Base-by-base conservation (phyloP, 1,140 invertebrate genomes). In the Pararge aegeria region DNA sequence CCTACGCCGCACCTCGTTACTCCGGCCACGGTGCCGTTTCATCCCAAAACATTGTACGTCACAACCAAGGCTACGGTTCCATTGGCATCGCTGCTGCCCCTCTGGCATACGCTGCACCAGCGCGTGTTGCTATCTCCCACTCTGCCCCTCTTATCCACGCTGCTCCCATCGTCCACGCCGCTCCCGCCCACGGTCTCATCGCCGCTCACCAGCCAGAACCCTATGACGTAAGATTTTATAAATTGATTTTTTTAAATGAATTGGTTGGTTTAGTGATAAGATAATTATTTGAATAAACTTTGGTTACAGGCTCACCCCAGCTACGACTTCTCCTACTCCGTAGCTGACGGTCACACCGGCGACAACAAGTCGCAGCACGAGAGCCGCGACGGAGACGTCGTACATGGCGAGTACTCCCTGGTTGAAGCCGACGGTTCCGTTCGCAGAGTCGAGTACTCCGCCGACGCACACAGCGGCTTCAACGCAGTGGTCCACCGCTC, bases 401-500 rank as follows among this genome's bases (percentile, higher is more conserved):
- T 91, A 18, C 85, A 90, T 66, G 90, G 91, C 64, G 74, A 80
- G 42, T 93, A 93, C 80, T 90, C 89, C 19, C 67, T 91, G 49
- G 74, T 89, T 18, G 90, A 91, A 61, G 83, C 91, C 20, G 91
- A 92, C 61, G 91, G 91, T 30, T 92, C 91, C 46, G 77, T 91
- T 69, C 78, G 91, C 58, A 90, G 79, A 40, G 90, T 91, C 15
- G 75, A 87, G 55, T 92, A 92, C 80, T 84, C 86, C 60, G 90
- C 90, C n/a, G 91, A 91, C 68, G 82, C 81, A 54, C 87, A 90
- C 75, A 87, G 80, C 66, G 90, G 79, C n/a, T 92, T 92, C 83
- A 92, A 92, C 73, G 91, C 92, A 10, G 89, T 92, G 5, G 91
- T 92, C 16, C 87, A 87, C 65, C 90, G 91, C 80, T 89, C 90